Percentiles rank a stretch among this genome's conserved stretches.
Conservation (phyloP, 2,797 vertebrate species). For the Adelosebastes latens region DNA sequence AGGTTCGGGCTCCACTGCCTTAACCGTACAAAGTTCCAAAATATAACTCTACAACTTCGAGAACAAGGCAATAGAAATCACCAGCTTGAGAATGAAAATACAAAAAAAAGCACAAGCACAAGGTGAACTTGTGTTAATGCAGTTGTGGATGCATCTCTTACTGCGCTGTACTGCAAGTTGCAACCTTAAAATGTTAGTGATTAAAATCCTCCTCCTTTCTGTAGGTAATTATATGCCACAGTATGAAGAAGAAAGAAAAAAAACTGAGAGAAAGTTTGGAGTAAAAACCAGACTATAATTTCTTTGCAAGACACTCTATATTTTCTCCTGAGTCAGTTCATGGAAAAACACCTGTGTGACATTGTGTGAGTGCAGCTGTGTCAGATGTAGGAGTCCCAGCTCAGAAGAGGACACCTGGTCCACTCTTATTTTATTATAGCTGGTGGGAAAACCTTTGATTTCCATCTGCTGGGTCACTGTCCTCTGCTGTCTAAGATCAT, state of each 20-base stretch:
- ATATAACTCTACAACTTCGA: neutral
- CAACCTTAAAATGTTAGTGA: neutral
- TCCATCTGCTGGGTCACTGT: neutral
- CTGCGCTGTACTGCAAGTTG: neutral
- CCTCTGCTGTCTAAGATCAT: neutral
- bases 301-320: neutral
- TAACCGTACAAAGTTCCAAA: neutral
- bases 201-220: neutral
- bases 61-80: neutral
- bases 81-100: neutral
- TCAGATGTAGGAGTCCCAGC: neutral
- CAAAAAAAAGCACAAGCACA: neutral
- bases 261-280: neutral
- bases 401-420: slow-evolving; percentile 11
- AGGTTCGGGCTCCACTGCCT: neutral
- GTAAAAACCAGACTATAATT: neutral
- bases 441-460: slow-evolving; percentile 4
- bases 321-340: neutral
- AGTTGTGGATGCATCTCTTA: neutral
- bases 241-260: neutral
- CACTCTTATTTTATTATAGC: neutral
- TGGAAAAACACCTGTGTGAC: neutral
- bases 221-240: neutral
- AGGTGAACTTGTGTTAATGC: neutral
- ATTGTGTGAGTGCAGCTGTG: neutral